phyloP scores from a whole-genome alignment of 2,113 vertebrate genomes.

The Potamarius usumacintae region DNA sequence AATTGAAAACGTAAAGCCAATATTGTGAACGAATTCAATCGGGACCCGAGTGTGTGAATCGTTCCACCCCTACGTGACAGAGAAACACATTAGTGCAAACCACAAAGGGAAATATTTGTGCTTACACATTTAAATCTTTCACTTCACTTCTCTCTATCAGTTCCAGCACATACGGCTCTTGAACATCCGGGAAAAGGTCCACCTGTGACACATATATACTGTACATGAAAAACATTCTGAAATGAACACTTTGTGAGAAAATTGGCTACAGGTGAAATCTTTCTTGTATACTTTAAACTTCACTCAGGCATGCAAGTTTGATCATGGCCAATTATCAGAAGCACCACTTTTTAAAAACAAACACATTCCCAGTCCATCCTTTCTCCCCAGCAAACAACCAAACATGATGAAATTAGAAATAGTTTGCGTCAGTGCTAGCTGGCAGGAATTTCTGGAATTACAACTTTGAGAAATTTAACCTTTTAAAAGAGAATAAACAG shows the following conservation, averaged over 20 bases:
- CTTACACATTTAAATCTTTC: conserved; percentile 81
- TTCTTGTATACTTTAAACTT: no score
- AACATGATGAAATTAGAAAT: not conserved
- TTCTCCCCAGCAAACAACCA: not conserved
- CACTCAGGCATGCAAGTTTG: no score
- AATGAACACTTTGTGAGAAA: not conserved
- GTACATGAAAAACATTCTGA: not conserved
- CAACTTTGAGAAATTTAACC: not conserved
- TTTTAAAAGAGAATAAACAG: not conserved
- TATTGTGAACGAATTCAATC: not conserved
- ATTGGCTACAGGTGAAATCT: not conserved
- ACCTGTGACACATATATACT: conserved; percentile 56
- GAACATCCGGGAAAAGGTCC: conserved; percentile 76
- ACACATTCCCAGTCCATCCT: not conserved
- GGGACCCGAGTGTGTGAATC: not conserved
- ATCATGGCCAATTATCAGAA: no score
- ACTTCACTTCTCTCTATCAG: conserved; percentile 71
- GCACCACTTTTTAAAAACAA: not conserved
- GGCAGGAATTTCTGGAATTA: not conserved
- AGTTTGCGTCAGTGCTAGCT: not conserved
- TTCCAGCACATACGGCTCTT: conserved; percentile 75
- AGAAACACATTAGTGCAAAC: not conserved
- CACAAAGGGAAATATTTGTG: not conserved
- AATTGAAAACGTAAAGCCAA: not conserved
- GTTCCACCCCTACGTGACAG: not conserved